Base-by-base conservation (phyloP, 2,113 vertebrate genomes). In the Dicrurus megarhynchus region DNA sequence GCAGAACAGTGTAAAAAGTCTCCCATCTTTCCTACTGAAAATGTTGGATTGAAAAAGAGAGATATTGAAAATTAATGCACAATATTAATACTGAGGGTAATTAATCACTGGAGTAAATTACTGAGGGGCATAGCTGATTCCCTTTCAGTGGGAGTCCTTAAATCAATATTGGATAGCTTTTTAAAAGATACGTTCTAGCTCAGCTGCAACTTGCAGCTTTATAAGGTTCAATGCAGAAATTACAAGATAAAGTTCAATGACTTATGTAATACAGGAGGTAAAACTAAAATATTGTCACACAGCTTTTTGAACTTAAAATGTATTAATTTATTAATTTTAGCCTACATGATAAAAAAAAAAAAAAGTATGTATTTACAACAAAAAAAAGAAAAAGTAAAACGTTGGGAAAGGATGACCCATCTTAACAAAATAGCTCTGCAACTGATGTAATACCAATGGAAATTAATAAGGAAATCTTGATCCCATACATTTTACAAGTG, bases 41-140 rank as follows among this genome's bases (percentile, higher is more conserved):
- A 16, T 63, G 7, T 20, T 84, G 49, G 16, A 69, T 93, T 83
- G 80, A 70, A 94, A 90, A 42, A 82, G 33, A 85, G 49, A 77
- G 13, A 44, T 7, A 88, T 26, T 37, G 28, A 93, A 95, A 88
- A 86, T 86, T 91, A 86, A 77, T 52, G 67, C 59, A 88, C 42
- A 88, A 41, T 86, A 50, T 88, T 93, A 96, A 69, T 47, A 80
- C 17, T 47, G 42, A 74, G 30, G 24, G 23, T 67, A 86, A 88
- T 91, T 93, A 94, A 93, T 84, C 75, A 88, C 22, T 59, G 68
- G 47, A 88, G 78, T 20, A 88, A 94, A 93, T 84, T 74, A 81
- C 39, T 7, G 2, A 77, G 28, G 24, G 35, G 39, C 39, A 9
- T 35, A 33, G 74, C 28, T 79, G 21, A 55, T 87, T 89, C 27